Evolutionary conservation across 2,797 vertebrate species (phyloP).

Genomic region (Cyprinella venusta): DNA sequence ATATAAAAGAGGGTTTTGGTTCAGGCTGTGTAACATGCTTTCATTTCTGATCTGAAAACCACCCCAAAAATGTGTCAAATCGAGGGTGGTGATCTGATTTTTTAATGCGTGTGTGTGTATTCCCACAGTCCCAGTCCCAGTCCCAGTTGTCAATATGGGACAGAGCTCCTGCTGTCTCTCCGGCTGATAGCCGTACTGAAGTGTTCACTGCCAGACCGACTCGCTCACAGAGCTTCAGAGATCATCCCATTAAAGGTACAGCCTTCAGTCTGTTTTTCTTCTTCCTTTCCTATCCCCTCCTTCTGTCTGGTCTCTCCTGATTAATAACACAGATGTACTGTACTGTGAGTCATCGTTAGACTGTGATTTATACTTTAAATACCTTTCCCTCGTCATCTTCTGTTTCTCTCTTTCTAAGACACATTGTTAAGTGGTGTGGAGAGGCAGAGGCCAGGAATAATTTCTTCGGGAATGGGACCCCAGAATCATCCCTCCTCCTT

Average conservation of each 20-base stretch:
- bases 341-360: neutral
- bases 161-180: slow-evolving; percentile 77
- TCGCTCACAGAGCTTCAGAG: slow-evolving; percentile 80
- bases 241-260: slow-evolving; percentile 79
- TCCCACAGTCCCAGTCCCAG: slow-evolving; percentile 73
- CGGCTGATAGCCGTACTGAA: slow-evolving; percentile 85
- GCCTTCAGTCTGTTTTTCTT: slow-evolving; percentile 11
- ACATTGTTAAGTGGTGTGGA: slow-evolving; percentile 77
- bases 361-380: neutral
- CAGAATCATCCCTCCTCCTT: slow-evolving; percentile 76
- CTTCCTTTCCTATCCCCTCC: neutral
- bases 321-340: neutral
- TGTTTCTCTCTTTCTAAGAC: slow-evolving; percentile 62
- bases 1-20: neutral
- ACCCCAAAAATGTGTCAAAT: slow-evolving; percentile 11
- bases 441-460: slow-evolving; percentile 76
- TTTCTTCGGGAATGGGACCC: slow-evolving; percentile 73
- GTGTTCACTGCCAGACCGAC: slow-evolving; percentile 84
- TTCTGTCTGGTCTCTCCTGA: slow-evolving; percentile 30
- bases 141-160: slow-evolving; percentile 80
- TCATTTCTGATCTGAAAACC: slow-evolving; percentile 16
- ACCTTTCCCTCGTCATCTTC: slow-evolving; percentile 4
- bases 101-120: slow-evolving; percentile 19
- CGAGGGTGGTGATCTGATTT: slow-evolving; percentile 6
- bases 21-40: neutral